Base-by-base conservation (phyloP, 1,140 invertebrate genomes). In the Drosophila fuyamai region DNA sequence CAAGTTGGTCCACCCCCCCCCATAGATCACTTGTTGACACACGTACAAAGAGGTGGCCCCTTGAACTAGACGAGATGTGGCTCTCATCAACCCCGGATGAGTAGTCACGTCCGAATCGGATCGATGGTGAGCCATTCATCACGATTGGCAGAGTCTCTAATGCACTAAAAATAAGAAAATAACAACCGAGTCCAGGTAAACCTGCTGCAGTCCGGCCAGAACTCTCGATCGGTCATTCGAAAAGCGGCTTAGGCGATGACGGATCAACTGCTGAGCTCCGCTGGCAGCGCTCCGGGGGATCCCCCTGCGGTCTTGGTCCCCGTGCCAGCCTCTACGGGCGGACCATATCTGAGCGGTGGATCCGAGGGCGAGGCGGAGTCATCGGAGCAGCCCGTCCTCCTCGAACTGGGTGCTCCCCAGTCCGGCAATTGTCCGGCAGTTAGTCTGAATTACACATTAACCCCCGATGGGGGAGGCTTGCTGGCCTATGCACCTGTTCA, bases 161-260 rank as follows among this genome's bases (percentile, higher is more conserved):
- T 67, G 73, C 61, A 76, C 61, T 76, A 48, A 76, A 67, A 76
- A 57, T 76, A 76, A 65, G 46, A 14, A 50, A 14, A 14, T 14
- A 7, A 14, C 14, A 70, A 50, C 55, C 35, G 47, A 70, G 57
- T 67, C 65, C 67, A 74, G 75, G 65, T 68, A 68, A 67, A 44
- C 18, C 65, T 35, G 63, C 58, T 10, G 14, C 44, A 62, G 8
- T 50, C 44, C 57, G 43, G 57, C 38, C 38, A 67, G 23, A 53
- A 56, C 44, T 50, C 53, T 23, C 27, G 60, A 50, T 76, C 62
- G 66, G 59, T 35, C 54, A 77, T 56, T 73, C 55, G 65, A 79
- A 50, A 53, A 57, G 82, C 76, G 80, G 80, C 79, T 88, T 88
- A 83, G 61, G 68, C 80, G 80, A 89, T 89, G 84, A 89, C 65